Conservation (phyloP, 2,888 invertebrate genomes). For the Epistrophe grossulariae region DNA sequence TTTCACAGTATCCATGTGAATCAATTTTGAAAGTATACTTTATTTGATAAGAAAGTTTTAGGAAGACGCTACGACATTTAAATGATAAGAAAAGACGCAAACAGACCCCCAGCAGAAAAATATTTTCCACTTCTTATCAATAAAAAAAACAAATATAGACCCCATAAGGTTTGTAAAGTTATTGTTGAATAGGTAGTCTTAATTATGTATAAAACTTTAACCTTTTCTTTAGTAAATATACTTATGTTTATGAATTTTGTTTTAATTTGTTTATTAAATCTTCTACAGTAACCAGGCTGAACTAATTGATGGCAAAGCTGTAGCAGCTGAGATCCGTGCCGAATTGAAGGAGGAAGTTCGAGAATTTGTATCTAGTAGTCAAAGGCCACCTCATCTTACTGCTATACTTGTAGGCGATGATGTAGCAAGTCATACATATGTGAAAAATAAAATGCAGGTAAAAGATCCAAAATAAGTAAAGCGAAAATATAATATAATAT, state of each 20-base stretch:
- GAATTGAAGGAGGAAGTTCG: constrained; percentile 87
- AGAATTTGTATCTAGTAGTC: constrained; percentile 86
- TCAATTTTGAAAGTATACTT: not conserved
- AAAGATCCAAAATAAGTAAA: not conserved
- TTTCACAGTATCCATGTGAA: constrained; percentile 26
- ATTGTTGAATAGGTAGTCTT: not conserved
- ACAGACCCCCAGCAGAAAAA: constrained; percentile 63
- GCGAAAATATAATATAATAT: not conserved
- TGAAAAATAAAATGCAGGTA: constrained; percentile 89
- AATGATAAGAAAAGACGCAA: constrained; percentile 34
- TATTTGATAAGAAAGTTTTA: not conserved
- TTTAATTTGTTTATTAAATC: not conserved
- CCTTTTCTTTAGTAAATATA: not conserved
- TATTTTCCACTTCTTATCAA: constrained; percentile 56
- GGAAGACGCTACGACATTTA: constrained; percentile 8
- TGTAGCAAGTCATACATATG: constrained; percentile 92
- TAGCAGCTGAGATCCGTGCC: constrained; percentile 87
- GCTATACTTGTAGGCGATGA: constrained; percentile 92
- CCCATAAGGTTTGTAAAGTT: not conserved
- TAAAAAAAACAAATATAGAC: constrained; percentile 8
- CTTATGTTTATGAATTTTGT: not conserved
- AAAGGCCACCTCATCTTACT: constrained; percentile 88
- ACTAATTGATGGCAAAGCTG: constrained; percentile 88
- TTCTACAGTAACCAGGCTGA: constrained; percentile 82
- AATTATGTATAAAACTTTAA: constrained; percentile 1